Base-by-base conservation (phyloP, 2,797 vertebrate genomes). In the Eurystomus glaucurus region DNA sequence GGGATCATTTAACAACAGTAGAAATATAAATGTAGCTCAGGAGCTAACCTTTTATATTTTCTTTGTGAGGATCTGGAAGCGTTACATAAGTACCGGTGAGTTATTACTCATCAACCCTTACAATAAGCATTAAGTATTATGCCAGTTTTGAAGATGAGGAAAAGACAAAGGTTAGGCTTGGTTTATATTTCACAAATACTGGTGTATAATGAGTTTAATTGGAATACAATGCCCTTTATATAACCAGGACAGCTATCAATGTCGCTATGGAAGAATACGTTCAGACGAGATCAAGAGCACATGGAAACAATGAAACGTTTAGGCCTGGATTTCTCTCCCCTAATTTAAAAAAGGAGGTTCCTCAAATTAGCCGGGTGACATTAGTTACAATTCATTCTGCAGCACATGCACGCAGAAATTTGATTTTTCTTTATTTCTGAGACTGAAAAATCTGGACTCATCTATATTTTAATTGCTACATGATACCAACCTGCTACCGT, bases 21-120 rank as follows among this genome's bases (percentile, higher is more conserved):
- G 18, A 71, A 86, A 88, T 57, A 68, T 25, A 88, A 96, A 88
- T 31, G 28, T 83, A 70, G 33, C 22, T 82, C 21, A 62, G 14
- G 7, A 13, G 5, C 11, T 71, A 61, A 71, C 11, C 18, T 81
- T 79, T 76, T 21, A 35, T 69, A 41, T 14, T 70, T 80, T 58
- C 29, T 51, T 72, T 84, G 37, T 57, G 75, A 86, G 37, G 46
- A 90, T 66, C 29, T 66, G 72, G 18, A 76, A 81, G 46, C 5
- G 69, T 48, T 76, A 33, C 3, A 0, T 31, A 83, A 85, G 31
- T 31, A 23, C 31, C 31, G 23, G 9, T 26, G 54, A 89, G 43
- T 69, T 88, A 78, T 39, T 69, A 72, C 43, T 85, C 75, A 74
- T 20, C n/a, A 76, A 48, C 4, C 12, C 28, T 60, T 52, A 66